A percentile compares a stretch with the other conserved stretches of the same genome.
Evolutionary conservation across 2,113 vertebrate genomes (phyloP).

Genomic region (Lepisosteus oculatus): DNA sequence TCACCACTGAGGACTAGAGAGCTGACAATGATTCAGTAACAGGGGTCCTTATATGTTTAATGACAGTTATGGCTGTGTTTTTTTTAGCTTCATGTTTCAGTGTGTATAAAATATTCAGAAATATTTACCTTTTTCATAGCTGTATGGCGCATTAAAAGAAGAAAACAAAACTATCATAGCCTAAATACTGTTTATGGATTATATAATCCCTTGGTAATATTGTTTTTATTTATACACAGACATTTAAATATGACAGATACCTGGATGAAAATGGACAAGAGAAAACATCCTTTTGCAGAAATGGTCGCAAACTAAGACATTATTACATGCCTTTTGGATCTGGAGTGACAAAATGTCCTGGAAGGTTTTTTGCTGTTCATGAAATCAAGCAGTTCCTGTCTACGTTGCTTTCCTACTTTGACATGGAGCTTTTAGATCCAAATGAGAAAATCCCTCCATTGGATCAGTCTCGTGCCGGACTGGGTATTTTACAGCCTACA

Average conservation of each 20-base stretch:
- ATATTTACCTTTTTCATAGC: too few relatives aligned
- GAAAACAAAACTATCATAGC: too few relatives aligned
- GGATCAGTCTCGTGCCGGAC: constrained; percentile 88
- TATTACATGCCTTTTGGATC: constrained; percentile 94
- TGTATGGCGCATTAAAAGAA: too few relatives aligned
- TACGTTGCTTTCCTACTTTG: constrained; percentile 79
- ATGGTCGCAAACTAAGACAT: constrained; percentile 76
- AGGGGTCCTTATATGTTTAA: too few relatives aligned
- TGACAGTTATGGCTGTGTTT: too few relatives aligned
- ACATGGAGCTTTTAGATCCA: constrained; percentile 79
- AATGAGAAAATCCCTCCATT: constrained; percentile 72
- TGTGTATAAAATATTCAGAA: too few relatives aligned
- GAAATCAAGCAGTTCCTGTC: constrained; percentile 92
- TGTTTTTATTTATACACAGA: constrained; percentile 56
- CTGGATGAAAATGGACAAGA: constrained; percentile 78
- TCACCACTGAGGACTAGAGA: too few relatives aligned
- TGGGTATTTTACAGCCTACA: constrained; percentile 86
- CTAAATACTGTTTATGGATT: too few relatives aligned
- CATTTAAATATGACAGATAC: constrained; percentile 86
- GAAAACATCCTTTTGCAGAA: constrained; percentile 76
- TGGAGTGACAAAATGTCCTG: constrained; percentile 88
- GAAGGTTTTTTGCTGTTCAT: constrained; percentile 85
- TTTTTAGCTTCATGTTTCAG: too few relatives aligned
- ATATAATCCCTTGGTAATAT: too few relatives aligned
- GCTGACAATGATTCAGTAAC: too few relatives aligned